Percentiles rank a stretch among this genome's conserved stretches.
phyloP scores from a whole-genome alignment of 2,113 vertebrate species.

The Coptodon rendalli region DNA sequence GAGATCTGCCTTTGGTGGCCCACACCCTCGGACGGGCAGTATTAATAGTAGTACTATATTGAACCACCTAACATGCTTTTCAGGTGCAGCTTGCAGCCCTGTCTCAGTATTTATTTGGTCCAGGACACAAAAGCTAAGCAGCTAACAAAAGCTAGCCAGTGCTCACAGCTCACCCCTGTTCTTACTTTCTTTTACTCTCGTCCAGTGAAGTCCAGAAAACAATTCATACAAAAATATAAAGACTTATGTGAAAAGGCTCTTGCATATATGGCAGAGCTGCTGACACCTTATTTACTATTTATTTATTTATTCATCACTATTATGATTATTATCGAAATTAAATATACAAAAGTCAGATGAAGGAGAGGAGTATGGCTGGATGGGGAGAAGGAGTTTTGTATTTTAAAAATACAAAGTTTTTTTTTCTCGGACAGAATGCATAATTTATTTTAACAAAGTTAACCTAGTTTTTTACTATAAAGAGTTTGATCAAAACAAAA shows the following conservation, averaged over 20 bases:
- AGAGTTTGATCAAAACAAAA: background rate
- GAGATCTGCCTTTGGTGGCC: accelerated
- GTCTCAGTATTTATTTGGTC: background rate
- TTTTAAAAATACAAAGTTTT: background rate
- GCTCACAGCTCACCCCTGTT: background rate
- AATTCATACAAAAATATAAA: background rate
- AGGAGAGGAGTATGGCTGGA: background rate
- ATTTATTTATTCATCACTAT: background rate
- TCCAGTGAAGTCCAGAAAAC: background rate
- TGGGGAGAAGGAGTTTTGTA: background rate
- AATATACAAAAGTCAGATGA: accelerated
- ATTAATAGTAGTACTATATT: background rate
- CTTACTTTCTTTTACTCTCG: accelerated
- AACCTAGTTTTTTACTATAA: background rate
- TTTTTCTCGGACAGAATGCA: accelerated
- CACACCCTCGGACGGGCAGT: accelerated
- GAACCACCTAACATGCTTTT: background rate
- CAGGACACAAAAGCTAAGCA: accelerated
- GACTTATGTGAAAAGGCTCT: accelerated
- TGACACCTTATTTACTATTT: background rate
- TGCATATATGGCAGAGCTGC: background rate
- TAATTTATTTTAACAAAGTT: background rate
- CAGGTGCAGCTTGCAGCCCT: background rate
- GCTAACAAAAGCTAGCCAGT: accelerated
- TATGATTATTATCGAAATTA: background rate